Evolutionary conservation across 1,140 invertebrate species (phyloP).

Genomic region (Leptestheria dahalacensis): DNA sequence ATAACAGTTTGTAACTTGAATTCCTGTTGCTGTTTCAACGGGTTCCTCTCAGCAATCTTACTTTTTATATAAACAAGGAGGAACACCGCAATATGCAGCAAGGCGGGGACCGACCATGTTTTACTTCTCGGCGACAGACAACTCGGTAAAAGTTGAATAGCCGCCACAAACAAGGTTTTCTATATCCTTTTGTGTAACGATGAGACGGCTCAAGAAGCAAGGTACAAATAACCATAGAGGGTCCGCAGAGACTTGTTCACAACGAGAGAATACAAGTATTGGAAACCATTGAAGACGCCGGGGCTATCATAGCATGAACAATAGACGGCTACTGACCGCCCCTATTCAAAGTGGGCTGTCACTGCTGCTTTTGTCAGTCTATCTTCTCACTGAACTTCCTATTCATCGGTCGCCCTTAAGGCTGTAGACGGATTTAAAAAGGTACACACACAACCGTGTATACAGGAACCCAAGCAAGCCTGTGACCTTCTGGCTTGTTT

Average conservation of each 20-base stretch:
- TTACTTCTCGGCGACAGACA: too few relatives aligned
- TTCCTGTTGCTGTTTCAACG: too few relatives aligned
- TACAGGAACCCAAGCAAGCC: too few relatives aligned
- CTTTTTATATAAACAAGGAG: too few relatives aligned
- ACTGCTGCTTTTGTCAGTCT: not conserved
- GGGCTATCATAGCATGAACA: not conserved
- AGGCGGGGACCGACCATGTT: too few relatives aligned
- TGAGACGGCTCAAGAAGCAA: not conserved
- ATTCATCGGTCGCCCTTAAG: not conserved
- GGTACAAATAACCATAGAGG: not conserved
- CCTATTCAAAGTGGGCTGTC: not conserved
- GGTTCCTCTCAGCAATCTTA: too few relatives aligned
- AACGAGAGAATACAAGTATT: not conserved
- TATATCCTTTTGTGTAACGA: not conserved
- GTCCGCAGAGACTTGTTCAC: not conserved
- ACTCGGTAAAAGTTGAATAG: too few relatives aligned
- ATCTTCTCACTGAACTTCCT: not conserved
- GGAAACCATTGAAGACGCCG: not conserved
- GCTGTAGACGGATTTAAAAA: not conserved
- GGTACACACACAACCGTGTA: too few relatives aligned
- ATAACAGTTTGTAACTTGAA: too few relatives aligned
- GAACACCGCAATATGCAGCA: too few relatives aligned
- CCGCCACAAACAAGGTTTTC: not conserved
- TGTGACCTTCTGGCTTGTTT: not conserved
- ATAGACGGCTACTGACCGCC: not conserved